A percentile compares a stretch with the other conserved stretches of the same genome.
These are phyloP conservation scores for Cynocephalus volans DNA, from an alignment of 2,113 vertebrate species.

Conservation along the genomic window DNA sequence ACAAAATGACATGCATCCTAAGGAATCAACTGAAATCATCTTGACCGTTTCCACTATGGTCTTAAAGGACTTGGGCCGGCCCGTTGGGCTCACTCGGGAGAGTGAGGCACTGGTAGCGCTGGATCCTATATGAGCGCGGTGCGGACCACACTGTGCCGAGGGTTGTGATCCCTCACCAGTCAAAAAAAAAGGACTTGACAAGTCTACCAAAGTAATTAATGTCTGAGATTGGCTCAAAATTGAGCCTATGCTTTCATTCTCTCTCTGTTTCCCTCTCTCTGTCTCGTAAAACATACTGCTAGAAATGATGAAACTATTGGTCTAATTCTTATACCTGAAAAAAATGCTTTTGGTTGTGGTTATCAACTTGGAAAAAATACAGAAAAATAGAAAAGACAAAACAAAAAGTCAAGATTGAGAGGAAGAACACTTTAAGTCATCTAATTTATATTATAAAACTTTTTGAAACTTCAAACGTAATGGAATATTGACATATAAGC, in stretches of 20 bases:
- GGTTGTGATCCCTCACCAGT: too few relatives aligned
- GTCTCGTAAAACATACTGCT: not conserved
- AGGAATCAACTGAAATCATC: slow-evolving; percentile 21
- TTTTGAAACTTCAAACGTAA: slow-evolving; percentile 26
- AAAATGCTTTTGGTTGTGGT: not conserved
- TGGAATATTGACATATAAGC: not conserved
- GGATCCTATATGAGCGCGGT: too few relatives aligned
- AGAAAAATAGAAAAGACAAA: slow-evolving; percentile 40
- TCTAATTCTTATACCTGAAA: slow-evolving; percentile 37
- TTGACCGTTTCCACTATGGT: not conserved
- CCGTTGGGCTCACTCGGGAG: too few relatives aligned
- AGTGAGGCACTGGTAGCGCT: too few relatives aligned
- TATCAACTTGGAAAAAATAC: slow-evolving; percentile 43
- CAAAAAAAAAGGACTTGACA: not conserved
- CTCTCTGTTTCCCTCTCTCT: not conserved
- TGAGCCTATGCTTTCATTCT: not conserved
- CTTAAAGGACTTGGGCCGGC: not conserved
- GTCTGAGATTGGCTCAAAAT: not conserved
- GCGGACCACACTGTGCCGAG: too few relatives aligned
- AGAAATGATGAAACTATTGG: slow-evolving; percentile 20
- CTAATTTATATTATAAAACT: not conserved
- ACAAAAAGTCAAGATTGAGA: slow-evolving; percentile 41
- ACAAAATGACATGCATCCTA: not conserved
- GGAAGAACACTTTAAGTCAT: not conserved
- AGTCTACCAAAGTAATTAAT: not conserved